phyloP scores from a whole-genome alignment of 1,140 invertebrate genomes.

The Linepithema humile region DNA sequence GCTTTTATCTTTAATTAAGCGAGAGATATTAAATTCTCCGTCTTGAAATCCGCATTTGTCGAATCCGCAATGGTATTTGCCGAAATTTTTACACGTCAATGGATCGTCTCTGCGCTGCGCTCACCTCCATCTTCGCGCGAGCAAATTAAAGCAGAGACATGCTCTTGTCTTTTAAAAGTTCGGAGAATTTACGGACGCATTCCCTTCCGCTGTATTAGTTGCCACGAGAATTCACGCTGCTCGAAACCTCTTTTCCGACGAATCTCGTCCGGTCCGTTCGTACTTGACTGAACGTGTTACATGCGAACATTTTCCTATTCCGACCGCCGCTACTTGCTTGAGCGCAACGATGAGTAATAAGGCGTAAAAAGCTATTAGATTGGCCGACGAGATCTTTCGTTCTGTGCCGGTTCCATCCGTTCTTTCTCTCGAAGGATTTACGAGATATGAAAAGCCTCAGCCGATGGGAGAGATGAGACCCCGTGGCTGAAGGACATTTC shows the following conservation, averaged over 20 bases:
- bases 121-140: not conserved
- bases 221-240: not conserved
- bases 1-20: not conserved
- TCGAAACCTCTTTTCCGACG: not conserved
- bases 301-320: constrained; percentile 48
- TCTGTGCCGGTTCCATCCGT: constrained; percentile 30
- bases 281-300: constrained; percentile 35
- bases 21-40: not conserved
- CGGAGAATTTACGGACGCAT: constrained; percentile 26
- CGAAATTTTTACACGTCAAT: constrained; percentile 10
- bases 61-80: not conserved
- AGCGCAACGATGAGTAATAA: constrained; percentile 71
- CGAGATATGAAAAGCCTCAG: constrained; percentile 59
- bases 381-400: constrained; percentile 52
- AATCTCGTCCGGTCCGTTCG: not conserved
- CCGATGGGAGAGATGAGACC: constrained; percentile 49
- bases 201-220: constrained; percentile 23
- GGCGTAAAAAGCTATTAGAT: constrained; percentile 72
- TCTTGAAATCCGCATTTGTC: not conserved
- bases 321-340: constrained; percentile 23
- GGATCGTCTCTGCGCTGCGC: not conserved
- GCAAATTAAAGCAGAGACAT: constrained; percentile 4
- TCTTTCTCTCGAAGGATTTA: constrained; percentile 52
- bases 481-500: constrained; percentile 58
- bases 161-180: constrained; percentile 14